Percentiles rank a stretch among this genome's conserved stretches.
phyloP scores from a whole-genome alignment of 2,797 vertebrate species.

The Falco cherrug region DNA sequence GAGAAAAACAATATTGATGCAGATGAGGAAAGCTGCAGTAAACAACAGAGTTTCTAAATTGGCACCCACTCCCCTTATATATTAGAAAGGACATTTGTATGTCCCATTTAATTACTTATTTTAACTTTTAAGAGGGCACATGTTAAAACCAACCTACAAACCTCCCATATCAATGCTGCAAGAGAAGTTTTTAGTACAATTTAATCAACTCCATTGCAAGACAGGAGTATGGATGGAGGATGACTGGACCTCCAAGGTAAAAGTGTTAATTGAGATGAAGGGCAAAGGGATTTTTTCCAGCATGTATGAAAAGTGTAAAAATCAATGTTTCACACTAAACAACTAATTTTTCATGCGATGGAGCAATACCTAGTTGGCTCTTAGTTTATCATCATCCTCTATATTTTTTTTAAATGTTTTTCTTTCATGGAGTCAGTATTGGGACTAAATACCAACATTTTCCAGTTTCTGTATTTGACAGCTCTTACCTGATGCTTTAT shows the following conservation, averaged over 20 bases:
- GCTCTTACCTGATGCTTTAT: conserved; percentile 83
- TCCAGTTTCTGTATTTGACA: background rate
- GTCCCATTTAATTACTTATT: background rate
- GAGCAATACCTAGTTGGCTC: background rate
- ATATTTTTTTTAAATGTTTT: background rate
- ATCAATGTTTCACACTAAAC: background rate
- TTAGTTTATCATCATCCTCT: background rate
- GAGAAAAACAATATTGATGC: background rate
- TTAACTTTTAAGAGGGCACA: background rate
- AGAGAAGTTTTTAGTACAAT: background rate
- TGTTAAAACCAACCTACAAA: background rate
- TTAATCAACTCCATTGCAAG: background rate
- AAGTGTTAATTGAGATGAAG: background rate
- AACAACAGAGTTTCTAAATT: background rate
- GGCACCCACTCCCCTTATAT: background rate
- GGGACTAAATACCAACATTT: background rate
- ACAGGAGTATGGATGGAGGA: background rate
- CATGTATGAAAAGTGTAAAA: background rate
- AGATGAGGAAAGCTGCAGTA: background rate
- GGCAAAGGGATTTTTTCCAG: background rate
- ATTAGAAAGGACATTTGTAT: background rate
- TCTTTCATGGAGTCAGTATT: background rate
- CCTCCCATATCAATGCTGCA: background rate
- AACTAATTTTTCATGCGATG: background rate
- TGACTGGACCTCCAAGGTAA: background rate